These are phyloP conservation scores for Eurypyga helias DNA, from an alignment of 2,113 vertebrate genomes.

Conservation along the genomic window DNA sequence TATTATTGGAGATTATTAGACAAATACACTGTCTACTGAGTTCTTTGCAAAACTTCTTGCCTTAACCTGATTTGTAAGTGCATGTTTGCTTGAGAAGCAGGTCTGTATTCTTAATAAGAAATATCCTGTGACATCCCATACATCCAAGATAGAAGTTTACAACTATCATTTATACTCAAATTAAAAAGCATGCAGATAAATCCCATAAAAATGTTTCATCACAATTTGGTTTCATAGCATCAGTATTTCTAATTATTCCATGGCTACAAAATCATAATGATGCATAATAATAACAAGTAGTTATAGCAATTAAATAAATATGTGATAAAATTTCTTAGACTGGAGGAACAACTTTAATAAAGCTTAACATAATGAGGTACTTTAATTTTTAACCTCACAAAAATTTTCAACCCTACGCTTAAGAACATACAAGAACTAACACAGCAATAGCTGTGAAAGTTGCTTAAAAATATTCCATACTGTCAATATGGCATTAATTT, in stretches of 20 bases:
- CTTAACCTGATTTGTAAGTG: background rate
- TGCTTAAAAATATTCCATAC: background rate
- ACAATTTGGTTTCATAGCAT: background rate
- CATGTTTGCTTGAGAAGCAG: background rate
- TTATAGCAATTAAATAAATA: background rate
- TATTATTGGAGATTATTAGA: background rate
- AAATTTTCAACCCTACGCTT: background rate
- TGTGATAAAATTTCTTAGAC: background rate
- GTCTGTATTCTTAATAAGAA: background rate
- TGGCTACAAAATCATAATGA: background rate
- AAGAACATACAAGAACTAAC: background rate
- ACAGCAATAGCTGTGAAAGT: background rate
- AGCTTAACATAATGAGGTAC: background rate
- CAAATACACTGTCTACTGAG: background rate
- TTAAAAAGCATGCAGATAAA: background rate
- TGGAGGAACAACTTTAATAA: background rate
- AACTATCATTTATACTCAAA: background rate
- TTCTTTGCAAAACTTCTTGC: background rate
- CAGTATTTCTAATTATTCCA: background rate
- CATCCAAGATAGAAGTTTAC: background rate
- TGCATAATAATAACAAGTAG: background rate
- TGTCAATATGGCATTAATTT: background rate
- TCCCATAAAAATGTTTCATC: background rate
- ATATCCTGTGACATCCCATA: background rate
- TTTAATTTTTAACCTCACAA: background rate